These are phyloP conservation scores for Octopus bimaculoides DNA, from an alignment of 1,140 invertebrate species.

Conservation along the genomic window DNA sequence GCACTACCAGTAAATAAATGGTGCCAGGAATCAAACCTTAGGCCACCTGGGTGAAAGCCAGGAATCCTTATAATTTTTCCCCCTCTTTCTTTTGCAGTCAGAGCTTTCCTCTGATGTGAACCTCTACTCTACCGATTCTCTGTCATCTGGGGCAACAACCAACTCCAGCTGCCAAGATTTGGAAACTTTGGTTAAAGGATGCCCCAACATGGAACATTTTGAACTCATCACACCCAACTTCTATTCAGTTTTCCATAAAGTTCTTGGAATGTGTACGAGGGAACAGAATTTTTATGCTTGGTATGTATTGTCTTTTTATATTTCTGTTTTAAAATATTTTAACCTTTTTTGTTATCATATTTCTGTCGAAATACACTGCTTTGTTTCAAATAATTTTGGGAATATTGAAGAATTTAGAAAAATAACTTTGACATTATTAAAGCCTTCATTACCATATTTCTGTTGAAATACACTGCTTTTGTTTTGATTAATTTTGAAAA, in stretches of 20 bases:
- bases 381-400: too few species aligned
- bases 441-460: too few species aligned
- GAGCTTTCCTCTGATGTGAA: background rate
- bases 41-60: too few species aligned
- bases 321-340: background rate
- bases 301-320: constrained; percentile 16
- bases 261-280: constrained; percentile 19
- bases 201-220: constrained; percentile 27
- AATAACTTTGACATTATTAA: too few species aligned
- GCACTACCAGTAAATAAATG: too few species aligned
- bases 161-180: constrained; percentile 9
- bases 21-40: too few species aligned
- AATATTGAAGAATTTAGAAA: too few species aligned
- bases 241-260: constrained; percentile 25
- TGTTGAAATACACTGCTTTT: too few species aligned
- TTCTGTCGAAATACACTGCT: too few species aligned
- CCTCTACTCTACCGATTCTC: background rate
- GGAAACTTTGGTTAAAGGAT: constrained; percentile 9
- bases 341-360: background rate
- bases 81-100: background rate
- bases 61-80: too few species aligned
- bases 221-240: constrained; percentile 30
- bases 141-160: background rate
- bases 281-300: constrained; percentile 23
- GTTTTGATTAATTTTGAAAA: too few species aligned